Percentiles rank a stretch among this genome's conserved stretches.
These are phyloP conservation scores for Ridgeia piscesae DNA, from an alignment of 1,140 invertebrate genomes.

Conservation along the genomic window DNA sequence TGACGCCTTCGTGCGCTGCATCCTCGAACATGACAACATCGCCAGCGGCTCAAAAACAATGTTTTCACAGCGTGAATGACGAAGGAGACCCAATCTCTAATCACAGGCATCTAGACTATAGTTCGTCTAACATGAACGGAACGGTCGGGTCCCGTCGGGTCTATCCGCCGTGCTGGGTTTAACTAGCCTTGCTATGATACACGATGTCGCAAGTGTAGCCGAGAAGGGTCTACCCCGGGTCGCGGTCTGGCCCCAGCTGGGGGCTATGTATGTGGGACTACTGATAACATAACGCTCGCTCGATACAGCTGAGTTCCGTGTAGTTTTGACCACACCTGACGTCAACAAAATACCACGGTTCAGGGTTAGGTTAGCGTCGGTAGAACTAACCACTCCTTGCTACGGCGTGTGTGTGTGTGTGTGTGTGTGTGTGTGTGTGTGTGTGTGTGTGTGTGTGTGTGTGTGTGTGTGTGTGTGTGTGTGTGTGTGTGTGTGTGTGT, in stretches of 20 bases:
- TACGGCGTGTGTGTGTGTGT: neutral
- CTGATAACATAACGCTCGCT: neutral
- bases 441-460: too few species aligned
- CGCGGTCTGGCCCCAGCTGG: neutral
- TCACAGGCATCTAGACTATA: neutral
- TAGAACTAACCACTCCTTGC: neutral
- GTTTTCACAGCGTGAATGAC: neutral
- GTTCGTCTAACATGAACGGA: neutral
- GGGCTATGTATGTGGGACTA: neutral
- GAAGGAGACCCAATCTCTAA: neutral
- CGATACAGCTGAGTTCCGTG: neutral
- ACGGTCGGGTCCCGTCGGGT: neutral
- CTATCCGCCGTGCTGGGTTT: neutral
- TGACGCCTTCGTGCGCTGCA: neutral
- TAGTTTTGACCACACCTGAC: neutral
- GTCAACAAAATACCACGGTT: neutral
- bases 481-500: too few species aligned
- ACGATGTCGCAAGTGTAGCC: neutral
- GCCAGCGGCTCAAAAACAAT: neutral
- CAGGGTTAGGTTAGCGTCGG: neutral
- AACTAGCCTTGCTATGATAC: neutral
- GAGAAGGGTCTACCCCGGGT: neutral
- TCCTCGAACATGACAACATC: neutral
- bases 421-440: too few species aligned
- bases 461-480: too few species aligned